Base-by-base conservation (phyloP, 2,113 vertebrate species). In the Balaenoptera acutorostrata region DNA sequence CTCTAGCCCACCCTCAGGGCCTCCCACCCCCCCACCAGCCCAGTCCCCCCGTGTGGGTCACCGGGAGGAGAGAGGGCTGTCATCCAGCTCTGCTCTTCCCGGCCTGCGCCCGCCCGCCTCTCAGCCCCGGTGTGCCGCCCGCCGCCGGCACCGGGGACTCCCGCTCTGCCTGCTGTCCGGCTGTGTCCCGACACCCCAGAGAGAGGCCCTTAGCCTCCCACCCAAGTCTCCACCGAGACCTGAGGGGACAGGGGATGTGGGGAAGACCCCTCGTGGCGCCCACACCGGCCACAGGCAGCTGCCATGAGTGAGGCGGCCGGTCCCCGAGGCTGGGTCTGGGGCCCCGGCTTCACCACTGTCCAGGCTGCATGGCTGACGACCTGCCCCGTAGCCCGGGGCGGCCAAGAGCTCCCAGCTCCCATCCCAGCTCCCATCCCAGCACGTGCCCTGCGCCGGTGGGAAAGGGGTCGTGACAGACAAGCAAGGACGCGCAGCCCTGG, bases 1-100 rank as follows among this genome's bases (percentile, higher is more conserved):
- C n/a, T 31, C 36, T 4, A 55, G 71, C 13, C 41, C n/a, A 44
- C n/a, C 52, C 33, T 25, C 41, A 1, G n/a, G 33, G 15, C 61
- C 55, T 27, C 17, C 9, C 64, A 21, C 61, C n/a, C n/a, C n/a
- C n/a, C 4, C n/a, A 77, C 4, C 44, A 31, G 15, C 72, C 44
- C 1, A 0, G 72, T 5, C 72, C 46, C 46, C 46, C 0, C 0
- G 0, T 3, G 10, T 5, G 0, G 31, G 75, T n/a, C 75, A 23
- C 75, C 3, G 9, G 9, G 23, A 27, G 23, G 59, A 61, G 23
- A 27, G 21, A 61, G 59, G 21, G 23, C 23, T 7, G 33, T 55
- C 66, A 21, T 15, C 6, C 9, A 18, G 33, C 41, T 88, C 20
- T 8, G 86, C 29, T 9, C 29, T 33, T 46, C 52, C 69, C 36